A percentile compares a stretch with the other conserved stretches of the same genome.
Evolutionary conservation across 2,888 invertebrate genomes (phyloP).

Genomic region (Zygothrica quintamaculata): DNA sequence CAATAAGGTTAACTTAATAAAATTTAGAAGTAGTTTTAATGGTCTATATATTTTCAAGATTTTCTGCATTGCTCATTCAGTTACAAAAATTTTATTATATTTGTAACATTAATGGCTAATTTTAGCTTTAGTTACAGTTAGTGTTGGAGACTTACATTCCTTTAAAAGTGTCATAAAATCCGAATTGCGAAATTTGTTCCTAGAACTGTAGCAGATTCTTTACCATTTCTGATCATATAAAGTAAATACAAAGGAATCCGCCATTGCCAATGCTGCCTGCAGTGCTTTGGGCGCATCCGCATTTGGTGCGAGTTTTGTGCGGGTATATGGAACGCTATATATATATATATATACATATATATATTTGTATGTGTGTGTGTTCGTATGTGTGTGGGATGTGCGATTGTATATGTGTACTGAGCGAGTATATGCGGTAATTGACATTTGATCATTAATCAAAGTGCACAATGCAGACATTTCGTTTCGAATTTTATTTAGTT

Average conservation of each 20-base stretch:
- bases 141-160: not conserved
- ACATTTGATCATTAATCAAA: slow-evolving; percentile 85
- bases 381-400: slow-evolving; percentile 10
- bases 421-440: slow-evolving; percentile 83
- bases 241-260: too few species aligned
- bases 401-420: slow-evolving; percentile 16
- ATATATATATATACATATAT: slow-evolving; percentile 3
- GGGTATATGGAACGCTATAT: not conserved
- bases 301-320: slow-evolving; percentile 28
- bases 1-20: too few species aligned
- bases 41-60: too few species aligned
- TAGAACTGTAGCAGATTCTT: too few species aligned
- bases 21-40: too few species aligned
- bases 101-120: too few species aligned
- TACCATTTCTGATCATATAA: too few species aligned
- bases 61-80: too few species aligned
- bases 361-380: slow-evolving; percentile 24
- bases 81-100: too few species aligned
- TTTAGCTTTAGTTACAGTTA: not conserved
- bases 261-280: not conserved
- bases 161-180: not conserved
- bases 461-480: slow-evolving; percentile 84
- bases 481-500: slow-evolving; percentile 78
- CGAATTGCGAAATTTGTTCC: not conserved
- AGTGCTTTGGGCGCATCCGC: slow-evolving; percentile 30